A percentile compares a stretch with the other conserved stretches of the same genome.
phyloP scores from a whole-genome alignment of 2,888 invertebrate genomes.

The Teleiodes luculella region DNA sequence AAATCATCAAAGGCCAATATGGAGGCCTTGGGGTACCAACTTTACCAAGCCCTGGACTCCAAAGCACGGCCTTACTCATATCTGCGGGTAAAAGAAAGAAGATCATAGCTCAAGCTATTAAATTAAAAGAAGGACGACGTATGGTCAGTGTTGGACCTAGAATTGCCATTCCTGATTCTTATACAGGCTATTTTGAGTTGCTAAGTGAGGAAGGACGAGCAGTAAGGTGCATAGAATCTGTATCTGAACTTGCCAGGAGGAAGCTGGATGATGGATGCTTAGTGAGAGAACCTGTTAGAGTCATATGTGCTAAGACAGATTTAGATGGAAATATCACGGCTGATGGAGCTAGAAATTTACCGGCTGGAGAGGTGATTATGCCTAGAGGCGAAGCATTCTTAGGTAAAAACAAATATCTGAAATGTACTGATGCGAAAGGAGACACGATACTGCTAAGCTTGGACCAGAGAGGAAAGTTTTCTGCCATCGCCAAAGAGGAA shows the following conservation, averaged over 20 bases:
- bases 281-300: conserved; percentile 87
- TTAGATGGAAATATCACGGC: conserved; percentile 81
- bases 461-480: conserved; percentile 94
- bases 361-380: conserved; percentile 90
- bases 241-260: conserved; percentile 88
- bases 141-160: conserved; percentile 89
- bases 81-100: conserved; percentile 91
- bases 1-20: conserved; percentile 96
- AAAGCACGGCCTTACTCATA: conserved; percentile 90
- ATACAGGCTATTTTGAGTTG: conserved; percentile 95
- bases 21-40: conserved; percentile 93
- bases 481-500: conserved; percentile 93
- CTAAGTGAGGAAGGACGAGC: conserved; percentile 96
- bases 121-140: conserved; percentile 91
- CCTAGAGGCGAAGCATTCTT: conserved; percentile 85
- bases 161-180: conserved; percentile 93
- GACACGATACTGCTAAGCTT: conserved; percentile 89
- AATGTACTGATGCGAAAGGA: conserved; percentile 91
- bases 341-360: conserved; percentile 85
- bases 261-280: conserved; percentile 86
- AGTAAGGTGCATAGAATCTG: conserved; percentile 92
- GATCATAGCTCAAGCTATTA: conserved; percentile 92
- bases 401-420: conserved; percentile 87
- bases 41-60: conserved; percentile 89
- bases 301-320: conserved; percentile 81